Conservation (phyloP, 2,113 vertebrate species). For the Sarotherodon lohbergeri region DNA sequence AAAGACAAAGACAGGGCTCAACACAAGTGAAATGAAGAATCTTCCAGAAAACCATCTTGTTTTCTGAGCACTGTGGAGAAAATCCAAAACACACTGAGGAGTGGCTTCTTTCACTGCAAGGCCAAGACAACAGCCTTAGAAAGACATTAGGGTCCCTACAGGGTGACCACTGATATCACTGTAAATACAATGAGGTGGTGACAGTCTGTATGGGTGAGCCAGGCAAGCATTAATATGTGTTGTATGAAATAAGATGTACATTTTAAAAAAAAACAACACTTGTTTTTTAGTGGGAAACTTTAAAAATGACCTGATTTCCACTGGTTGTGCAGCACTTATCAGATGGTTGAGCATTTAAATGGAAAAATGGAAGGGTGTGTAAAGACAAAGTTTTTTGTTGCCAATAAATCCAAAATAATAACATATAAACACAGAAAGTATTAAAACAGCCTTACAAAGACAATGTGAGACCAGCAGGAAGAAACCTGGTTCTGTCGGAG, state of each 20-base stretch:
- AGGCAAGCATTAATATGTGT: background rate
- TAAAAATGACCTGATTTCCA: fast-evolving
- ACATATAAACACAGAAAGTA: background rate
- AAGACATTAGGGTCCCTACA: background rate
- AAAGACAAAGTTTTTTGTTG: background rate
- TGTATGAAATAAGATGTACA: fast-evolving
- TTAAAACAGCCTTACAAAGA: fast-evolving
- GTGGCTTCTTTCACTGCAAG: background rate
- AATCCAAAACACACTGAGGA: background rate
- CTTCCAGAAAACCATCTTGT: background rate
- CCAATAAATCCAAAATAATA: background rate
- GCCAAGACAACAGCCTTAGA: background rate
- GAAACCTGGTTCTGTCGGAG: no score
- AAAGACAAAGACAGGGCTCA: background rate
- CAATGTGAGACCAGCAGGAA: no score
- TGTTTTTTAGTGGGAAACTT: no score
- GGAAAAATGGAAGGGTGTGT: background rate
- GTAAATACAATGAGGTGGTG: background rate
- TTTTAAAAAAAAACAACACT: background rate
- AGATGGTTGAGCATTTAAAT: background rate
- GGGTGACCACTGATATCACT: fast-evolving
- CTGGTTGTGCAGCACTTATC: background rate
- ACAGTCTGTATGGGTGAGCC: background rate
- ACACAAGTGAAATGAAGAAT: background rate
- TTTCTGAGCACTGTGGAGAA: background rate